Base-by-base conservation (phyloP, 2,888 invertebrate genomes). In the Drosophila dives region DNA sequence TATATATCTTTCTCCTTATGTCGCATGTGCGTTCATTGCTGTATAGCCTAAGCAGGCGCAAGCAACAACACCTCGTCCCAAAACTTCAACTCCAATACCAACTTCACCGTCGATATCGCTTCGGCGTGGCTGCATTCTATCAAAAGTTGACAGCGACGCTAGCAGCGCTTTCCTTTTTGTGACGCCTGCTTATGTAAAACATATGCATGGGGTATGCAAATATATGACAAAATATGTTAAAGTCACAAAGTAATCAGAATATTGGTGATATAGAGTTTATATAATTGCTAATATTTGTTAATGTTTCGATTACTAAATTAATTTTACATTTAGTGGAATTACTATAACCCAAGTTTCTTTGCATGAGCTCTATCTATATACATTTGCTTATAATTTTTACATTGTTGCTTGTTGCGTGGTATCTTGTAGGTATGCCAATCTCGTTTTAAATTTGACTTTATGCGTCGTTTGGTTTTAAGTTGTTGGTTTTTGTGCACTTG, bases 161-260 rank as follows among this genome's bases (percentile, higher is more conserved):
- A 73, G 66, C 77, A 83, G 67, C 77, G 83, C 83, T 83, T 83
- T 83, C 74, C 83, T 72, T 83, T 86, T 75, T 72, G 63, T 80
- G 62, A 49, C 60, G 65, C 65, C 38, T 51, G 34, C 40, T 34
- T 38, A 55, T 62, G 67, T 51, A 55, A 42, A 55, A 23, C n/a
- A 10, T n/a, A 12, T 45, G 23, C 38, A 48, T 26, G 29, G 61
- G 70, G 75, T 75, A 69, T 79, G 40, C 48, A 34, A 38, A 29
- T 51, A 0, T 55, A 12, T 26, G n/a, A 29, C 10, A 5, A 49
- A 49, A 26, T 49, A 29, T n/a, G 49, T 12, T 2, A 7, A 20
- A 2, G 3, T 7, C 42, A 45, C 12, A 3, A 45, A 10, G 12
- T n/a, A n/a, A 11, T 42, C 12, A 1, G 3, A 12, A 42, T 20